Evolutionary conservation across 2,797 vertebrate genomes (phyloP).

Genomic region (Spatula versicolor): DNA sequence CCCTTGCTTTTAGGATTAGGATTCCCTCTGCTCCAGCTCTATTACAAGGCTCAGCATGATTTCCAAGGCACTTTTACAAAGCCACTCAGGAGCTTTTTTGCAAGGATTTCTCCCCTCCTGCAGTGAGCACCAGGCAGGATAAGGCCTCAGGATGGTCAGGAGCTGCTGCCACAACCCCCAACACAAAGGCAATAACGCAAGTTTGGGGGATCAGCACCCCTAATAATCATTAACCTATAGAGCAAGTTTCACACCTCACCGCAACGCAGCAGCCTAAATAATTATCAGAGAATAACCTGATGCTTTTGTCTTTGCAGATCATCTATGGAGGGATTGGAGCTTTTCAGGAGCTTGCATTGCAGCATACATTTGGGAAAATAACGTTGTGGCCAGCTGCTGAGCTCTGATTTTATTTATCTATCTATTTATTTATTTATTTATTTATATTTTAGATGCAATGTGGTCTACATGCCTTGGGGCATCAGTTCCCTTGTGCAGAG

Average conservation of each 20-base stretch:
- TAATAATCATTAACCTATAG: neutral
- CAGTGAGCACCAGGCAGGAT: neutral
- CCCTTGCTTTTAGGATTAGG: neutral
- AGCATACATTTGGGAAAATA: neutral
- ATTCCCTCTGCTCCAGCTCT: neutral
- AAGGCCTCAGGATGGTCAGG: neutral
- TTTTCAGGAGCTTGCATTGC: neutral
- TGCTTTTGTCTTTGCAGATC: neutral
- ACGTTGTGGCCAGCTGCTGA: neutral
- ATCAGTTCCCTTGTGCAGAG: too few species aligned
- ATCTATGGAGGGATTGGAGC: rapidly evolving
- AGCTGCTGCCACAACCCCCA: neutral
- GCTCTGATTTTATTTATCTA: neutral
- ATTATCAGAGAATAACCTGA: neutral
- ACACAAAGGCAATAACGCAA: rapidly evolving
- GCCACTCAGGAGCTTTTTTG: neutral
- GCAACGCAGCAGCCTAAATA: neutral
- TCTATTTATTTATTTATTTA: too few species aligned
- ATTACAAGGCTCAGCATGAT: neutral
- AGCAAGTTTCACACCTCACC: neutral
- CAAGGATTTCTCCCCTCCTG: neutral
- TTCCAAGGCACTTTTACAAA: neutral
- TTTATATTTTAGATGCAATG: neutral
- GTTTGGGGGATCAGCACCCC: neutral
- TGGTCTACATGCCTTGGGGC: rapidly evolving